phyloP scores from a whole-genome alignment of 2,797 vertebrate species.

The Ptychobarbus kaznakovi region DNA sequence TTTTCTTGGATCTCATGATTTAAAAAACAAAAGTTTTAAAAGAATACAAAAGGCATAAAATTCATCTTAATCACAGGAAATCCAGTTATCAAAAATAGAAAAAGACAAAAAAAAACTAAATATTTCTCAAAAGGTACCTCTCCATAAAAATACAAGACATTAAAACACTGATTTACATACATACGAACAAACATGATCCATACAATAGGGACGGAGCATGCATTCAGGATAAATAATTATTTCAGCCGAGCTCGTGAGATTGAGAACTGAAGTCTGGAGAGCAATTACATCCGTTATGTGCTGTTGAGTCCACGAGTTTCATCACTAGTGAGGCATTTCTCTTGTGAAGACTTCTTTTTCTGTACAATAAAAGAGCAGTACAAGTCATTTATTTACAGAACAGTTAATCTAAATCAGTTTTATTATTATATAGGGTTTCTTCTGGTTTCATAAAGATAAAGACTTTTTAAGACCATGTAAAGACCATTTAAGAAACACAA shows the following conservation, averaged over 20 bases:
- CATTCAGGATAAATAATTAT: not conserved
- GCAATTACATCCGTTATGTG: not conserved
- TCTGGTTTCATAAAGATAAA: not conserved
- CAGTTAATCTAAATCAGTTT: not conserved
- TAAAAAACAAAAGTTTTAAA: not conserved
- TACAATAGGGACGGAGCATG: not conserved
- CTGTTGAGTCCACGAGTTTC: slow-evolving; percentile 4
- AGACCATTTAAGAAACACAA: not conserved
- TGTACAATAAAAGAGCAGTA: slow-evolving; percentile 25
- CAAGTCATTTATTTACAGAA: not conserved
- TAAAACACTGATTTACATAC: not conserved
- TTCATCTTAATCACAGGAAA: not conserved
- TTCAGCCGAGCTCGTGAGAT: not conserved
- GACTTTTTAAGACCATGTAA: not conserved
- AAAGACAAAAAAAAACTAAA: not conserved
- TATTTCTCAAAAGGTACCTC: not conserved
- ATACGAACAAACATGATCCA: not conserved
- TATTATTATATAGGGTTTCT: not conserved
- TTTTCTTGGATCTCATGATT: not conserved
- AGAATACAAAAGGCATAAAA: slow-evolving; percentile 10
- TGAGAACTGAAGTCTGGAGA: not conserved
- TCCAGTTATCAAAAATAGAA: slow-evolving; percentile 30
- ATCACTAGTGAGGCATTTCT: slow-evolving; percentile 7
- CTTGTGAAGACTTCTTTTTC: slow-evolving; percentile 56
- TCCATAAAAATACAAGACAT: slow-evolving; percentile 22